Evolutionary conservation across 2,113 vertebrate genomes (phyloP).

Genomic region (Lepus americanus): DNA sequence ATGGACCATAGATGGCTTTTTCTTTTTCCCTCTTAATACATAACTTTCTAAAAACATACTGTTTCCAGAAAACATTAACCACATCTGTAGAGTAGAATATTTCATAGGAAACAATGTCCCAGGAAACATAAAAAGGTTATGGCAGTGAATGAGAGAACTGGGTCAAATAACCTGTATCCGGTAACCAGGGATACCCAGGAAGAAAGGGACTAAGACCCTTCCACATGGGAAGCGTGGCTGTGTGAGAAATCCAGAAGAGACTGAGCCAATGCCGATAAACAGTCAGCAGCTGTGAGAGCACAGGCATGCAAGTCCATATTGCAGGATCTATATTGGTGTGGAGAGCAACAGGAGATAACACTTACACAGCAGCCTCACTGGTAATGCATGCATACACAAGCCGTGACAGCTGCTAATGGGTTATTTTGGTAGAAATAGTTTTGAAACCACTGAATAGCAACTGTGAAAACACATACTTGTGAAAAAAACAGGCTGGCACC

Average conservation of each 20-base stretch:
- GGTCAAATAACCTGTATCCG: neutral
- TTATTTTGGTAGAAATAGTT: neutral
- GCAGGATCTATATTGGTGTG: no score
- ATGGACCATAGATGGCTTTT: no score
- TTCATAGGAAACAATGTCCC: neutral
- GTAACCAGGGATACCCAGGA: neutral
- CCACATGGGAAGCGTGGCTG: neutral
- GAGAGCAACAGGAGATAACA: neutral
- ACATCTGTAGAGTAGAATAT: neutral
- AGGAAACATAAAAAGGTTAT: neutral
- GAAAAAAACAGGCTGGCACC: neutral
- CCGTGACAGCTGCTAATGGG: neutral
- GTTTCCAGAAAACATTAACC: conserved; percentile 1
- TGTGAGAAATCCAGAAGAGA: neutral
- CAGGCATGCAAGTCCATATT: neutral
- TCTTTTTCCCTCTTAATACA: neutral
- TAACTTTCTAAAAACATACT: neutral
- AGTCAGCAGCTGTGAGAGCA: neutral
- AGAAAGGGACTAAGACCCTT: neutral
- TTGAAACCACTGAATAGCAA: neutral
- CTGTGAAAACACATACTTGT: neutral
- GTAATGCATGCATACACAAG: neutral
- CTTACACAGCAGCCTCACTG: neutral
- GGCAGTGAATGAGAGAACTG: neutral
- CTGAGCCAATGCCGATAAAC: neutral